Evolutionary conservation across 2,888 invertebrate genomes (phyloP).

Genomic region (Eurytoma californica): DNA sequence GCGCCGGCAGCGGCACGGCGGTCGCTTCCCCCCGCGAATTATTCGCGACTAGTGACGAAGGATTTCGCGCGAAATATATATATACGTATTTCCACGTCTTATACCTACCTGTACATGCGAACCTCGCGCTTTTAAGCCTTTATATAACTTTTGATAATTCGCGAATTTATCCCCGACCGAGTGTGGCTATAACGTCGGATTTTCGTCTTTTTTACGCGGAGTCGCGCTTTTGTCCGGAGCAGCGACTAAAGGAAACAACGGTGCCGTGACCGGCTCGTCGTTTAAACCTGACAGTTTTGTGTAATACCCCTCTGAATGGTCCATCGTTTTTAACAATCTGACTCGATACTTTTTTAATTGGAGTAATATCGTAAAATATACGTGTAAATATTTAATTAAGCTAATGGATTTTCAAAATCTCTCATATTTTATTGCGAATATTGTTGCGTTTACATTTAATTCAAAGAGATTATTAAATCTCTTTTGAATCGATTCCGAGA

Average conservation of each 20-base stretch:
- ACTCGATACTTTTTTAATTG: no score
- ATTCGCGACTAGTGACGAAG: constrained; percentile 43
- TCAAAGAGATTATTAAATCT: no score
- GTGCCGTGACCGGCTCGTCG: no score
- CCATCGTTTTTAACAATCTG: no score
- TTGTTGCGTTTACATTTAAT: no score
- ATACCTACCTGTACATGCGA: neutral
- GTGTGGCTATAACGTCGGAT: neutral
- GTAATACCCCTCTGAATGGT: no score
- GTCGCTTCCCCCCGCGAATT: constrained; percentile 33
- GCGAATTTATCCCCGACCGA: constrained; percentile 33
- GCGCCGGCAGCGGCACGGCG: neutral
- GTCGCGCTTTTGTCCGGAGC: neutral
- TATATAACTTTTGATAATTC: constrained; percentile 48
- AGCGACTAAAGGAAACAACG: neutral
- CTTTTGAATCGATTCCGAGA: no score
- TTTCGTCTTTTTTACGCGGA: neutral
- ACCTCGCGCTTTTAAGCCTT: constrained; percentile 8
- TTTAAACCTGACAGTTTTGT: no score
- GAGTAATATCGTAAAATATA: no score
- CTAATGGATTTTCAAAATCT: no score
- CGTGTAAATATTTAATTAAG: no score
- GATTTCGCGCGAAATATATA: constrained; percentile 19
- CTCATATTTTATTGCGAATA: no score
- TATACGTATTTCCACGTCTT: constrained; percentile 19